Evolutionary conservation across 2,113 vertebrate genomes (phyloP).

Genomic region (Mustela nigripes): DNA sequence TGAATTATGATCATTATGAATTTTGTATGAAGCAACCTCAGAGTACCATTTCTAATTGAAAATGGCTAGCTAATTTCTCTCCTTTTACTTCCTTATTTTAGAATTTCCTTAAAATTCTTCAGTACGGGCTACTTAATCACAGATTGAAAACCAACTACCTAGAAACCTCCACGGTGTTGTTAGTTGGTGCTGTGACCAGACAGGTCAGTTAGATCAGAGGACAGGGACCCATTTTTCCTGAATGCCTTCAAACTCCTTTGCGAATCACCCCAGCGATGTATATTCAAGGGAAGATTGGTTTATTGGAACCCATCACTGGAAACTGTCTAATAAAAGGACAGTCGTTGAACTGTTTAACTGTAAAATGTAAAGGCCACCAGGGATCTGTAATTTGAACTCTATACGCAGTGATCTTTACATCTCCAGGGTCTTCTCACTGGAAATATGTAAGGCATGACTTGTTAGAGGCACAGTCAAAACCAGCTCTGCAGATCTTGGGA

Average conservation of each 20-base stretch:
- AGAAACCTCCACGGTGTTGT: rapidly evolving
- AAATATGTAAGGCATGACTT: slow-evolving; percentile 43
- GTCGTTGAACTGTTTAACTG: not conserved
- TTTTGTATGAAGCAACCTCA: not conserved
- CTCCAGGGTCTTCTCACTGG: not conserved
- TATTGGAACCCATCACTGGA: not conserved
- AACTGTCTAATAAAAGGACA: not conserved
- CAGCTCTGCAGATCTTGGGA: slow-evolving; percentile 46
- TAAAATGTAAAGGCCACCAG: slow-evolving; percentile 27
- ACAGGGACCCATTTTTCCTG: not conserved
- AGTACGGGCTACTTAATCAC: not conserved
- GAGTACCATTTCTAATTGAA: not conserved
- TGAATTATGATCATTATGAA: not conserved
- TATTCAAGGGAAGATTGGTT: not conserved
- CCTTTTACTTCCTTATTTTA: not conserved
- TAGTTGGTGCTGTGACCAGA: not conserved
- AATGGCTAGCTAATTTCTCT: not conserved
- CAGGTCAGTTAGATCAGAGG: not conserved
- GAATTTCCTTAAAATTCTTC: not conserved
- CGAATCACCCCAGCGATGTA: not conserved
- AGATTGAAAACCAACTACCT: not conserved
- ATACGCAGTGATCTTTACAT: slow-evolving; percentile 32
- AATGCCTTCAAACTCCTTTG: not conserved
- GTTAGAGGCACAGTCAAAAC: not conserved
- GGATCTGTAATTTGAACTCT: not conserved